phyloP scores from a whole-genome alignment of 2,888 invertebrate genomes.

The Sepioteuthis lessoniana region DNA sequence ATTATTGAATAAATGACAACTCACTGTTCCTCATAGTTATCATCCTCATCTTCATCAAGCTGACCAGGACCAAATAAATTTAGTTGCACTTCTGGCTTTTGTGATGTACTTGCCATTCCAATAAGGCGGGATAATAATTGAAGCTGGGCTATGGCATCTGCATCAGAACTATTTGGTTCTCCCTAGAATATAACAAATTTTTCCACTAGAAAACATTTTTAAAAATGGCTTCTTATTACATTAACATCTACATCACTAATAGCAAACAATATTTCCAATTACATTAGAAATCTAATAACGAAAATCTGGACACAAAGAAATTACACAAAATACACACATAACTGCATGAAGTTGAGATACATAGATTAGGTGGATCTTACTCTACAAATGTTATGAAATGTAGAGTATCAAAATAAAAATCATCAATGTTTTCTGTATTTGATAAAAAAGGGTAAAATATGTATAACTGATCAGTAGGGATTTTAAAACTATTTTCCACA shows the following conservation, averaged over 20 bases:
- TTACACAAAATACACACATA: too few relatives aligned
- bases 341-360: too few relatives aligned
- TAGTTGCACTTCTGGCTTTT: conserved; percentile 68
- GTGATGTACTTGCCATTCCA: conserved; percentile 61
- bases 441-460: too few relatives aligned
- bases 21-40: conserved; percentile 50
- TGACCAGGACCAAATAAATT: conserved; percentile 69
- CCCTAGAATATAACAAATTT: neutral
- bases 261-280: too few relatives aligned
- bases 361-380: too few relatives aligned
- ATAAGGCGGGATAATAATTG: conserved; percentile 73
- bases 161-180: conserved; percentile 70
- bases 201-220: neutral
- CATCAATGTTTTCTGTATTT: too few relatives aligned
- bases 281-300: too few relatives aligned
- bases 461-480: too few relatives aligned
- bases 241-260: neutral
- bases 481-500: too few relatives aligned
- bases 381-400: too few relatives aligned
- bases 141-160: conserved; percentile 73
- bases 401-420: too few relatives aligned
- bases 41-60: conserved; percentile 57
- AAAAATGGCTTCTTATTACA: neutral
- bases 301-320: too few relatives aligned
- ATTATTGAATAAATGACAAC: neutral